phyloP scores from a whole-genome alignment of 2,113 vertebrate species.

The Sphaerodactylus townsendi region DNA sequence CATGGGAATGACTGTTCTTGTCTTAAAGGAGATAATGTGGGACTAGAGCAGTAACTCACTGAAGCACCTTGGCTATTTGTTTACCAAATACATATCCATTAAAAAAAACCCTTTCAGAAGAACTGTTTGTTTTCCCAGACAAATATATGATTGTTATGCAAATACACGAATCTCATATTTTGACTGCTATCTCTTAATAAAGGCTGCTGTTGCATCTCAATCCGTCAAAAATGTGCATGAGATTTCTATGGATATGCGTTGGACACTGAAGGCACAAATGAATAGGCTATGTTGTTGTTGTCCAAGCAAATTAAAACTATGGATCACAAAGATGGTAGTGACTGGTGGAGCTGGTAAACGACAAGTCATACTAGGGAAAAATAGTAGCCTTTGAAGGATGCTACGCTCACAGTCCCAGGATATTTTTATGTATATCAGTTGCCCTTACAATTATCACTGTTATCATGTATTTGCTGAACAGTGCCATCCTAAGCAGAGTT shows the following conservation, averaged over 20 bases:
- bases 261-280: not conserved
- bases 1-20: constrained; percentile 20
- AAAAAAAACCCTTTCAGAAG: constrained; percentile 21
- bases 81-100: constrained; percentile 17
- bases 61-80: constrained; percentile 8
- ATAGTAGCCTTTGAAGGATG: not conserved
- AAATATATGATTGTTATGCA: not conserved
- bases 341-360: constrained; percentile 11
- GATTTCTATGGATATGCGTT: not conserved
- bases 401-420: not conserved
- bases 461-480: not conserved
- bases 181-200: not conserved
- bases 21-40: constrained; percentile 23
- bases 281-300: not conserved
- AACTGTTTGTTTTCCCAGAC: not conserved
- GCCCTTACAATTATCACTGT: not conserved
- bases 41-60: not conserved
- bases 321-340: not conserved
- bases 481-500: no score
- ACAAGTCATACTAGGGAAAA: not conserved
- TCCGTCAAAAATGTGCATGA: not conserved
- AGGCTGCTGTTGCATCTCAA: not conserved
- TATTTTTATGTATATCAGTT: not conserved
- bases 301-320: constrained; percentile 12
- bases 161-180: not conserved